A percentile compares a stretch with the other conserved stretches of the same genome.
These are phyloP conservation scores for Troides helena DNA, from an alignment of 2,888 invertebrate species.

Conservation along the genomic window DNA sequence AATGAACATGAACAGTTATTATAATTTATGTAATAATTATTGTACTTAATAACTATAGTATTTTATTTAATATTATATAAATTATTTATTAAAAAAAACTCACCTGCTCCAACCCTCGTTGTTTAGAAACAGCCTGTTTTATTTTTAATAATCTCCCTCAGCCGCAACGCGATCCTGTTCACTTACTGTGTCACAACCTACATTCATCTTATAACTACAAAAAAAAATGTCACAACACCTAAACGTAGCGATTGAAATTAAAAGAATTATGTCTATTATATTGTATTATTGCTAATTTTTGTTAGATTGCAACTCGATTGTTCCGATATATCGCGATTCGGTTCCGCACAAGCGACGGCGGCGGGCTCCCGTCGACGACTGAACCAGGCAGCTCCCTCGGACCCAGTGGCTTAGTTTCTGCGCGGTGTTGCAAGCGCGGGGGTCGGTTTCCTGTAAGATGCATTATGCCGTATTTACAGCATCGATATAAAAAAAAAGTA, in stretches of 20 bases:
- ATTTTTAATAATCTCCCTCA: slow-evolving; percentile 30
- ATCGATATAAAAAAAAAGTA: neutral
- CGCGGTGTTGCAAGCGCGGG: slow-evolving; percentile 29
- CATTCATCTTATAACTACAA: slow-evolving; percentile 21
- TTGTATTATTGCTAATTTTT: slow-evolving; percentile 6
- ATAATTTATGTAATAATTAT: no score
- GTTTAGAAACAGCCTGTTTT: slow-evolving; percentile 28
- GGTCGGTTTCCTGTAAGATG: slow-evolving; percentile 8
- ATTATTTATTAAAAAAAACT: slow-evolving; percentile 7
- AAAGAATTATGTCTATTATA: slow-evolving; percentile 6
- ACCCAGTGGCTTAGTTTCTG: slow-evolving; percentile 25
- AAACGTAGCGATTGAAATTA: slow-evolving; percentile 17
- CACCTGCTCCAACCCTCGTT: slow-evolving; percentile 29
- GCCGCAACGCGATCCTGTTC: slow-evolving; percentile 9
- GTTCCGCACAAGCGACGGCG: neutral
- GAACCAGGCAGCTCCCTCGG: slow-evolving; percentile 14
- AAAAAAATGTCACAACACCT: slow-evolving; percentile 20
- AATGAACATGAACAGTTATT: no score
- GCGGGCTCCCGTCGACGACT: slow-evolving; percentile 24
- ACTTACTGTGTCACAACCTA: slow-evolving; percentile 23
- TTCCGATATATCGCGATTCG: neutral
- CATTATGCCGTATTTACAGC: slow-evolving; percentile 4
- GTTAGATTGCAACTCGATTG: slow-evolving; percentile 23
- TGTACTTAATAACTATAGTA: no score
- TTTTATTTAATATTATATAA: neutral